phyloP scores from a whole-genome alignment of 2,888 invertebrate genomes.

The Melanargia galathea region DNA sequence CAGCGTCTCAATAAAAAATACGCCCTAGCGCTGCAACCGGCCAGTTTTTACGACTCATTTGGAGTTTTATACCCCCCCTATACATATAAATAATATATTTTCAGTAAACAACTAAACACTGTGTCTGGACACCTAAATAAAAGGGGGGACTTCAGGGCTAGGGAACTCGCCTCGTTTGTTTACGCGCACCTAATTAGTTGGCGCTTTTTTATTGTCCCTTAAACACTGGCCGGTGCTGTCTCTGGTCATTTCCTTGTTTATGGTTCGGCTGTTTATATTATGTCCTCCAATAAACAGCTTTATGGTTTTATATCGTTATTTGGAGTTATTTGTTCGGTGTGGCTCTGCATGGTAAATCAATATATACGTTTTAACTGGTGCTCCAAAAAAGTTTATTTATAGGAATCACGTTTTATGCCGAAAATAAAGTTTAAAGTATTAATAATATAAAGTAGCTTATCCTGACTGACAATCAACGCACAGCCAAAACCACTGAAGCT shows the following conservation, averaged over 20 bases:
- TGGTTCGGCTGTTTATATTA: slow-evolving; percentile 10
- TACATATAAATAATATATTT: slow-evolving; percentile 46
- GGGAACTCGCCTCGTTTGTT: slow-evolving; percentile 32
- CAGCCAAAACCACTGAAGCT: too few relatives aligned
- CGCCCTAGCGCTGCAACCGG: slow-evolving; percentile 55
- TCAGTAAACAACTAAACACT: slow-evolving; percentile 43
- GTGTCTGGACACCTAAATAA: slow-evolving; percentile 45
- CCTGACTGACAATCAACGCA: too few relatives aligned
- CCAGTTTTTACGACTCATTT: slow-evolving; percentile 63
- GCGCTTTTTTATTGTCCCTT: slow-evolving; percentile 34
- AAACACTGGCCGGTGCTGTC: slow-evolving; percentile 24
- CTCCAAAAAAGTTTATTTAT: too few relatives aligned
- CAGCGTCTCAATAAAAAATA: slow-evolving; percentile 68
- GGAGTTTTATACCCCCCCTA: slow-evolving; percentile 58
- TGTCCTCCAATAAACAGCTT: slow-evolving; percentile 10
- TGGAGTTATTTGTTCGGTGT: slow-evolving; percentile 5
- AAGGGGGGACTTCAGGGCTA: slow-evolving; percentile 28
- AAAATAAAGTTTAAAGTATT: too few relatives aligned
- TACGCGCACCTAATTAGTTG: slow-evolving; percentile 38
- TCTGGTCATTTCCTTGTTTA: slow-evolving; percentile 20
- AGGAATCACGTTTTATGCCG: too few relatives aligned
- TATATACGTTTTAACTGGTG: not conserved
- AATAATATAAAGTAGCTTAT: too few relatives aligned
- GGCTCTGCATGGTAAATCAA: not conserved
- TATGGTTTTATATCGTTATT: slow-evolving; percentile 15